Conservation (phyloP, 2,113 vertebrate genomes). For the Xiphophorus maculatus region DNA sequence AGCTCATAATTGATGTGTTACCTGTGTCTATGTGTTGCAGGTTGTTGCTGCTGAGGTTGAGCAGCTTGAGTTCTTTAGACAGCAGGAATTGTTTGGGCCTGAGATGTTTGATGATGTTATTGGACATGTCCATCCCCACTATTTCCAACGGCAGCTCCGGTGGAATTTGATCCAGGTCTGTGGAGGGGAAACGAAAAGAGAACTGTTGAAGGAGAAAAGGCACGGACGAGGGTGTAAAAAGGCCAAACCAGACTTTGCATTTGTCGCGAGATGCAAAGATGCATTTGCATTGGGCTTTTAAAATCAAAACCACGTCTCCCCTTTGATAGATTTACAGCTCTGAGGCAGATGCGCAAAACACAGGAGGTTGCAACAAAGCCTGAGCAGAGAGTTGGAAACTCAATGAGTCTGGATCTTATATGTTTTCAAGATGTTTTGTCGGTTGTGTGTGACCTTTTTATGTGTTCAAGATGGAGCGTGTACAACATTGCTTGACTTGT, state of each 20-base stretch:
- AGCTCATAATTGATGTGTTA: conserved; percentile 48
- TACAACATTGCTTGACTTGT: conserved; percentile 23
- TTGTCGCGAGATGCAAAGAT: background rate
- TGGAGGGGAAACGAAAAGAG: conserved; percentile 4
- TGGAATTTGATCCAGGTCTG: conserved; percentile 90
- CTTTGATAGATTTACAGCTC: conserved; percentile 11
- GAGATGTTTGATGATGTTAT: conserved; percentile 89
- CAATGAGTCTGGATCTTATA: conserved; percentile 26
- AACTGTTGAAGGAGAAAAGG: background rate
- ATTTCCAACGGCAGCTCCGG: conserved; percentile 88
- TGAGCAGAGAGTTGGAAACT: conserved; percentile 12
- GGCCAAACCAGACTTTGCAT: background rate
- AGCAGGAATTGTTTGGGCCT: conserved; percentile 89
- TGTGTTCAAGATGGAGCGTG: conserved; percentile 54
- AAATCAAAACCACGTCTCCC: background rate
- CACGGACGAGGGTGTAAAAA: background rate
- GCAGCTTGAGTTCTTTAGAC: conserved; percentile 87
- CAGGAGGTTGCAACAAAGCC: conserved; percentile 4
- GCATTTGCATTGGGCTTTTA: background rate
- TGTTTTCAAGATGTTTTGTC: conserved; percentile 66
- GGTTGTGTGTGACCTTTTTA: conserved; percentile 44
- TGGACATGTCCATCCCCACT: conserved; percentile 91
- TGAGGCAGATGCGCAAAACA: conserved; percentile 17
- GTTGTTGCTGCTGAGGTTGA: conserved; percentile 93
- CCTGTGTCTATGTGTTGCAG: conserved; percentile 89